A percentile compares a stretch with the other conserved stretches of the same genome.
phyloP scores from a whole-genome alignment of 1,140 invertebrate genomes.

The Drosophila sulfurigaster region DNA sequence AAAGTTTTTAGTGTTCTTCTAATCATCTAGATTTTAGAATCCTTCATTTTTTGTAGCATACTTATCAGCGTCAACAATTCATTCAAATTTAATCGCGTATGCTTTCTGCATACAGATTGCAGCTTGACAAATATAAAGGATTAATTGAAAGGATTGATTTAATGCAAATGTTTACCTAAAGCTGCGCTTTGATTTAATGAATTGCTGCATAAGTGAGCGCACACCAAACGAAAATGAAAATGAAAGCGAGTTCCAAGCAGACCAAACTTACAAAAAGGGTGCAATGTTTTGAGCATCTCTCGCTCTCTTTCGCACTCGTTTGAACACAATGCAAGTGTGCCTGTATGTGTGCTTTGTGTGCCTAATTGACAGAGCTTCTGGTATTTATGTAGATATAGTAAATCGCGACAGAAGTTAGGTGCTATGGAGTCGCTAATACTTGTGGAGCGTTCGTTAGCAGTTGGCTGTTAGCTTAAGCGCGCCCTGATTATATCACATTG shows the following conservation, averaged over 20 bases:
- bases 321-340: slow-evolving; percentile 23
- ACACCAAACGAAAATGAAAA: slow-evolving; percentile 35
- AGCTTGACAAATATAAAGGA: slow-evolving; percentile 30
- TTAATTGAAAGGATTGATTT: slow-evolving; percentile 45
- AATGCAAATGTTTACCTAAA: slow-evolving; percentile 46
- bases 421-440: slow-evolving; percentile 53
- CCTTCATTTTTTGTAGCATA: slow-evolving; percentile 18
- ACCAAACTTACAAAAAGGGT: slow-evolving; percentile 42
- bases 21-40: too few relatives aligned
- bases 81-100: not conserved
- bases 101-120: slow-evolving; percentile 1
- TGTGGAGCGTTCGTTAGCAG: slow-evolving; percentile 60
- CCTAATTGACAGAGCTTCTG: slow-evolving; percentile 56
- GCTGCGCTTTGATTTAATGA: slow-evolving; percentile 36
- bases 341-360: slow-evolving; percentile 21
- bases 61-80: slow-evolving; percentile 5
- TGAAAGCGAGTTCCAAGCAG: slow-evolving; percentile 35
- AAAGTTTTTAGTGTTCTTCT: too few relatives aligned
- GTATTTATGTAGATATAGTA: slow-evolving; percentile 31
- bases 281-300: slow-evolving; percentile 35
- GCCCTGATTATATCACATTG: slow-evolving; percentile 83
- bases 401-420: slow-evolving; percentile 24
- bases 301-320: not conserved
- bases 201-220: slow-evolving; percentile 37
- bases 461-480: slow-evolving; percentile 63